Conservation (phyloP, 2,888 invertebrate genomes). For the Synanthedon vespiformis region DNA sequence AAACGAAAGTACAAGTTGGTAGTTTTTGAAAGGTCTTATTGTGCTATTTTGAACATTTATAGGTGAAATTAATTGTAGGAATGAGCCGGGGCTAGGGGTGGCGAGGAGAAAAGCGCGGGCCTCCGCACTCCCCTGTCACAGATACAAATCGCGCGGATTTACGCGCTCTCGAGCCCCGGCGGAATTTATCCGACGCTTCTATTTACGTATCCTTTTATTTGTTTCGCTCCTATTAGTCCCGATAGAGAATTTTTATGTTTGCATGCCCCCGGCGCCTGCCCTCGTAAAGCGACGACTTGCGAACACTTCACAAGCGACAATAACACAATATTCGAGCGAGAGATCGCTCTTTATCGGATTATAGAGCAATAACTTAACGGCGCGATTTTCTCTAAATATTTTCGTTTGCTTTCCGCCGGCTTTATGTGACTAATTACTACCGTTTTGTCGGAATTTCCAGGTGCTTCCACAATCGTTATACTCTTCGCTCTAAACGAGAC, state of each 20-base stretch:
- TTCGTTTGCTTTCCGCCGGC: conserved; percentile 38
- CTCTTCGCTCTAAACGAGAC: conserved; percentile 4
- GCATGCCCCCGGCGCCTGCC: conserved; percentile 56
- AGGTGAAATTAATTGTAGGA: conserved; percentile 59
- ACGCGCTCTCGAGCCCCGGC: conserved; percentile 65
- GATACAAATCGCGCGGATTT: conserved; percentile 72
- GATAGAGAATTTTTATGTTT: conserved; percentile 71
- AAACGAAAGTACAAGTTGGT: too few species aligned
- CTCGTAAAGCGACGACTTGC: conserved; percentile 66
- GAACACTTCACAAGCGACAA: conserved; percentile 59
- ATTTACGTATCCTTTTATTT: conserved; percentile 71
- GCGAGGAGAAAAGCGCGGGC: conserved; percentile 7
- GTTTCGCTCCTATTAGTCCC: conserved; percentile 68
- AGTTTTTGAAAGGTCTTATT: background rate
- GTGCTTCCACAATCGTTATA: conserved; percentile 51
- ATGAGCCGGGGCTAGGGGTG: conserved; percentile 14
- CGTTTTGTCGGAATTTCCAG: conserved; percentile 43
- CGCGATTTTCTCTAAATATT: conserved; percentile 40
- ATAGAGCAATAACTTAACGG: conserved; percentile 53
- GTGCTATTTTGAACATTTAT: conserved; percentile 21
- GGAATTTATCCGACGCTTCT: conserved; percentile 67
- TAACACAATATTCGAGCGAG: conserved; percentile 59
- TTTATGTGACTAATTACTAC: conserved; percentile 51
- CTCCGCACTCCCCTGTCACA: conserved; percentile 59
- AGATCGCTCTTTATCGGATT: conserved; percentile 62